These are phyloP conservation scores for Pelobates cultripes DNA, from an alignment of 2,797 vertebrate genomes.

Conservation along the genomic window DNA sequence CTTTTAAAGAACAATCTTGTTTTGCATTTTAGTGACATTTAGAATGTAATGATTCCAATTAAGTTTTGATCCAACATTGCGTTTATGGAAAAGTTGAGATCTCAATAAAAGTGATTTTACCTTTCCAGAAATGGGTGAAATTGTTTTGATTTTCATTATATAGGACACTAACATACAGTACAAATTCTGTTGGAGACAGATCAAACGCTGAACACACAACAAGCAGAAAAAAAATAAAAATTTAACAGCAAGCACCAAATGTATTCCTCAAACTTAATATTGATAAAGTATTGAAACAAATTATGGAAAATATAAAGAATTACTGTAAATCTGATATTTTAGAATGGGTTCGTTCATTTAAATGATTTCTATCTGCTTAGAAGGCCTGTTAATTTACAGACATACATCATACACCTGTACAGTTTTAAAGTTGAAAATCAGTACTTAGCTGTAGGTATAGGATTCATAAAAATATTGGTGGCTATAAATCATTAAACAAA, in stretches of 20 bases:
- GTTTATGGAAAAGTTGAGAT: not conserved
- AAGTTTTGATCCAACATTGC: not conserved
- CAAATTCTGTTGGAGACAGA: slow-evolving; percentile 31
- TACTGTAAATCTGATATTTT: no score
- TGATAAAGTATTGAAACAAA: no score
- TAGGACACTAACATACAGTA: slow-evolving; percentile 36
- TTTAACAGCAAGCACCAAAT: not conserved
- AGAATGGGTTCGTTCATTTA: no score
- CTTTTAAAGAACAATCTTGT: not conserved
- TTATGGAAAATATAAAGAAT: no score
- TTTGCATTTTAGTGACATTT: slow-evolving; percentile 24
- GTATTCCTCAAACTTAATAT: not conserved
- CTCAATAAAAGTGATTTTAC: slow-evolving; percentile 13
- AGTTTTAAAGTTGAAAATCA: no score
- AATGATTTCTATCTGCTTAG: no score
- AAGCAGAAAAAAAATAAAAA: slow-evolving; percentile 13
- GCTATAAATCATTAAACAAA: no score
- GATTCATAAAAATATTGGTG: no score
- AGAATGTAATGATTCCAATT: slow-evolving; percentile 23
- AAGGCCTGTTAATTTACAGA: no score
- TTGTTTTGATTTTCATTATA: slow-evolving; percentile 38
- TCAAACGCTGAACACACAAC: slow-evolving; percentile 28
- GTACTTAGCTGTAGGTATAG: no score
- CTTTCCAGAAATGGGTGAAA: slow-evolving; percentile 15
- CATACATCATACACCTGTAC: no score